These are phyloP conservation scores for Sibirionetta formosa DNA, from an alignment of 2,797 vertebrate genomes.

Conservation along the genomic window DNA sequence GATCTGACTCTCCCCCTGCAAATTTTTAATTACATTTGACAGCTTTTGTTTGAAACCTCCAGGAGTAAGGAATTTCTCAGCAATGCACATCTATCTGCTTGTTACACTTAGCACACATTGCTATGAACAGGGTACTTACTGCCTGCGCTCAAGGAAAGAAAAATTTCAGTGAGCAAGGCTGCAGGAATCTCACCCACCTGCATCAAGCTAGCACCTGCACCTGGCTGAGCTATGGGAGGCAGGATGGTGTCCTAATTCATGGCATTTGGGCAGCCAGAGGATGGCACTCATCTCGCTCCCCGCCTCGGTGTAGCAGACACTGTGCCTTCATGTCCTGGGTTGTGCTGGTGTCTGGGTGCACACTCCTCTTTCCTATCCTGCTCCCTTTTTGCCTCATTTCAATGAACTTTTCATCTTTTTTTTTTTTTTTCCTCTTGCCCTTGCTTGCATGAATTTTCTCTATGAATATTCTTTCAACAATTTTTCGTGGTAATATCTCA, in stretches of 20 bases:
- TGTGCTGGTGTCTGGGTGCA: too few relatives aligned
- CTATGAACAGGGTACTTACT: accelerated
- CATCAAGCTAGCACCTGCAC: background rate
- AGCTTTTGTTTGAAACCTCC: slow-evolving; percentile 68
- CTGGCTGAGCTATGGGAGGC: accelerated
- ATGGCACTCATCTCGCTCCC: accelerated
- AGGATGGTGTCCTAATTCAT: background rate
- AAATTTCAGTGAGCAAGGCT: background rate
- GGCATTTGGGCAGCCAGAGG: background rate
- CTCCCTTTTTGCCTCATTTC: background rate
- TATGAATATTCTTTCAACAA: background rate
- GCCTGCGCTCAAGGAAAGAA: background rate
- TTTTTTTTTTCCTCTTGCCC: background rate
- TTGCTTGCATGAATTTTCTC: background rate
- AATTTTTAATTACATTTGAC: slow-evolving; percentile 70
- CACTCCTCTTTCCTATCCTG: background rate
- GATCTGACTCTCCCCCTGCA: slow-evolving; percentile 37
- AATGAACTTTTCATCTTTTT: background rate
- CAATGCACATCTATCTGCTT: slow-evolving; percentile 28
- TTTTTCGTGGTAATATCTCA: background rate
- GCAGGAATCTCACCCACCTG: background rate
- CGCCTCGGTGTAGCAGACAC: background rate
- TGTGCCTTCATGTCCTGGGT: too few relatives aligned
- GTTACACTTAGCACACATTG: background rate
- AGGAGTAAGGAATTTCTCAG: slow-evolving; percentile 29